Conservation (phyloP, 2,113 vertebrate genomes). For the Syrmaticus mikado region DNA sequence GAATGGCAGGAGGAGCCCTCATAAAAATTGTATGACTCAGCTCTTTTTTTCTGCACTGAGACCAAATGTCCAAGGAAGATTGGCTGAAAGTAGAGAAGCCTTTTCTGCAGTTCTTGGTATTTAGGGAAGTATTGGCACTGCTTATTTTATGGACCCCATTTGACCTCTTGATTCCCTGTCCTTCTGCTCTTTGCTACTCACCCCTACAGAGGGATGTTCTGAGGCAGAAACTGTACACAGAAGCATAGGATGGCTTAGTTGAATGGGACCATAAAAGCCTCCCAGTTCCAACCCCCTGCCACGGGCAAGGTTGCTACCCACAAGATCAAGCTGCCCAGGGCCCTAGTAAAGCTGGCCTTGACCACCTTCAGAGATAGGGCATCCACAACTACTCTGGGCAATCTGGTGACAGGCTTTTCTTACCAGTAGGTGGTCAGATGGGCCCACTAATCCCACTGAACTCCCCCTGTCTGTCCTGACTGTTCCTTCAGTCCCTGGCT, state of each 20-base stretch:
- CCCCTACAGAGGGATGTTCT: background rate
- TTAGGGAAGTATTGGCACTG: background rate
- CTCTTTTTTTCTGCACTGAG: background rate
- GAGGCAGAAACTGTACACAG: background rate
- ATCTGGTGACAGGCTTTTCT: background rate
- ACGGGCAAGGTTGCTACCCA: too few relatives aligned
- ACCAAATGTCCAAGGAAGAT: background rate
- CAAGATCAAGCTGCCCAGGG: too few relatives aligned
- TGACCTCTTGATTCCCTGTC: background rate
- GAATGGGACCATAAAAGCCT: too few relatives aligned
- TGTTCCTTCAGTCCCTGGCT: background rate
- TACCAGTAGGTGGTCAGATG: background rate
- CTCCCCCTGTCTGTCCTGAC: background rate
- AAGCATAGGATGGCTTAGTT: too few relatives aligned
- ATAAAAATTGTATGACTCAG: background rate
- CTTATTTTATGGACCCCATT: background rate
- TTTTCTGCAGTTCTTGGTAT: background rate
- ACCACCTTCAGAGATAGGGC: too few relatives aligned
- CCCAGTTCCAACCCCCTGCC: too few relatives aligned
- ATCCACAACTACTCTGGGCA: too few relatives aligned
- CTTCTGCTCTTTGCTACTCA: background rate
- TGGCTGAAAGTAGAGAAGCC: background rate
- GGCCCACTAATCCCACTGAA: background rate
- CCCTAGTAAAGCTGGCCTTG: too few relatives aligned
- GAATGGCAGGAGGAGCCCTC: background rate